These are phyloP conservation scores for Scleropages formosus DNA, from an alignment of 2,797 vertebrate species.

Conservation along the genomic window DNA sequence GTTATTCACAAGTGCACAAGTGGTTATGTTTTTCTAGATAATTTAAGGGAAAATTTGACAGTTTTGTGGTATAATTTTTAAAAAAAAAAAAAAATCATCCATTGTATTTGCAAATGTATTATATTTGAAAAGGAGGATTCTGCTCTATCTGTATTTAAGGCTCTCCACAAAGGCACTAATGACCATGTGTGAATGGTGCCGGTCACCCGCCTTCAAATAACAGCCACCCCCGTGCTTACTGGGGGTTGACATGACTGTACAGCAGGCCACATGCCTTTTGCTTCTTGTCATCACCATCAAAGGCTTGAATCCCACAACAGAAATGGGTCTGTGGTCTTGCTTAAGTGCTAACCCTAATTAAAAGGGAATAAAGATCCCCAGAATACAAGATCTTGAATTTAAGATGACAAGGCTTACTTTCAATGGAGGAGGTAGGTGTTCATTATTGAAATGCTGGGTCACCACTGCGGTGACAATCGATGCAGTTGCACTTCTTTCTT, in stretches of 20 bases:
- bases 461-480: conserved; percentile 16
- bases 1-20: background rate
- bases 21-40: background rate
- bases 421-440: conserved; percentile 17
- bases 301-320: background rate
- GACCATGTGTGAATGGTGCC: background rate
- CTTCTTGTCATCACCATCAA: background rate
- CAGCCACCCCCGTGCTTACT: background rate
- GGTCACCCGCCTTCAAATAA: conserved; percentile 6
- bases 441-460: conserved; percentile 21
- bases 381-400: conserved; percentile 19
- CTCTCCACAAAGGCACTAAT: background rate
- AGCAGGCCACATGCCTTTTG: background rate
- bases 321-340: background rate
- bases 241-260: background rate
- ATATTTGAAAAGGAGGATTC: background rate
- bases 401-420: background rate
- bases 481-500: conserved; percentile 15
- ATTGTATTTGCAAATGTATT: background rate
- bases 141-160: background rate
- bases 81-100: too few species aligned
- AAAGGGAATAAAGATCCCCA: background rate
- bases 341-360: background rate
- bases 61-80: background rate
- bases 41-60: background rate